A percentile compares a stretch with the other conserved stretches of the same genome.
Conservation (phyloP, 2,113 vertebrate species). For the Suricata suricatta region DNA sequence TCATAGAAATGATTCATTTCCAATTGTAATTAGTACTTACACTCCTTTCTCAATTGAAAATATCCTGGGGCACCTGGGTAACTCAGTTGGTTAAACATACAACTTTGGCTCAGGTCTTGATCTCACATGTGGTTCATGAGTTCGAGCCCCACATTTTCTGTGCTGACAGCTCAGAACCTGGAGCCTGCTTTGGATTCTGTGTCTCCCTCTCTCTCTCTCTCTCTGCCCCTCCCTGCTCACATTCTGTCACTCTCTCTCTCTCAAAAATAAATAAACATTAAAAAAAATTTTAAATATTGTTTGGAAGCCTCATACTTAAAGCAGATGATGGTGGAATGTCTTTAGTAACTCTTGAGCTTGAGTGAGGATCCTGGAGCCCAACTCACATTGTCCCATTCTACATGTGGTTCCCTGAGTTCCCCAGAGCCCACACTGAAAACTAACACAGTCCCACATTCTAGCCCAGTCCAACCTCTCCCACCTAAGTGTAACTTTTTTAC, state of each 20-base stretch:
- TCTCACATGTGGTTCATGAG: too few relatives aligned
- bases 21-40: background rate
- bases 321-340: background rate
- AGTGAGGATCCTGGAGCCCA: background rate
- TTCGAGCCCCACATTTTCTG: too few relatives aligned
- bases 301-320: background rate
- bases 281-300: too few relatives aligned
- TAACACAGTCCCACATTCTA: fast-evolving
- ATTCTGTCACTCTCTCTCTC: too few relatives aligned
- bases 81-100: too few relatives aligned
- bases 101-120: too few relatives aligned
- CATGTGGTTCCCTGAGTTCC: background rate
- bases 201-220: too few relatives aligned
- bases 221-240: too few relatives aligned
- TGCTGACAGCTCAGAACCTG: too few relatives aligned
- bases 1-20: background rate
- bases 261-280: too few relatives aligned
- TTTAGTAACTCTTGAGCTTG: background rate
- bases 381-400: background rate
- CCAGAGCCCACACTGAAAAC: background rate
- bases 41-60: background rate
- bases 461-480: fast-evolving
- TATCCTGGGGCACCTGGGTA: background rate
- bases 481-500: background rate
- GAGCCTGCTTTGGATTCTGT: too few relatives aligned